A percentile compares a stretch with the other conserved stretches of the same genome.
phyloP scores from a whole-genome alignment of 2,797 vertebrate genomes.

The Sylvia borin region DNA sequence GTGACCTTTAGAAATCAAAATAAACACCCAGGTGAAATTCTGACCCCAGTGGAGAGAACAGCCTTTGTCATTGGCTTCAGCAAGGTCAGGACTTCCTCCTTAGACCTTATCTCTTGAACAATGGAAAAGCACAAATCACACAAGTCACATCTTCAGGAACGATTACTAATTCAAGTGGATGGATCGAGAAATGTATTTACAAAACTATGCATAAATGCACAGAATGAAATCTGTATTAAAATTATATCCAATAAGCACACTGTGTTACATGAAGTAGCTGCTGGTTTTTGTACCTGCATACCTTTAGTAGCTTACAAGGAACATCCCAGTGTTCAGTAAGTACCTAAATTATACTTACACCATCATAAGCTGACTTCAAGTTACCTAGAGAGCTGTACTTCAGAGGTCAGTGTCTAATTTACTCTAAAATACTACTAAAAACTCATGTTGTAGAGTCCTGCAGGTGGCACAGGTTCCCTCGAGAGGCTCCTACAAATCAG shows the following conservation, averaged over 20 bases:
- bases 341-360: not conserved
- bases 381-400: not conserved
- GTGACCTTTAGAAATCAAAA: conserved; percentile 6
- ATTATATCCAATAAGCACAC: not conserved
- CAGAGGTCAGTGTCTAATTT: not conserved
- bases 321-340: not conserved
- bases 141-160: not conserved
- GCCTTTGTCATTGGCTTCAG: conserved; percentile 8
- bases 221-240: not conserved
- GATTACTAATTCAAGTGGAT: not conserved
- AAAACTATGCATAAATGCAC: not conserved
- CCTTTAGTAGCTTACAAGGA: not conserved
- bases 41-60: not conserved
- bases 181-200: not conserved
- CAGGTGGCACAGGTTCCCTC: accelerated
- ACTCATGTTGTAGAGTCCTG: not conserved
- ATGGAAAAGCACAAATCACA: not conserved
- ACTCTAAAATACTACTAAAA: not conserved
- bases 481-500: not conserved
- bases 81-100: conserved; percentile 34
- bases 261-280: not conserved
- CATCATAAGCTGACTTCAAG: not conserved
- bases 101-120: not conserved
- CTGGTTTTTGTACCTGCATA: not conserved
- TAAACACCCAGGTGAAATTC: conserved; percentile 51